These are phyloP conservation scores for Garrulus glandarius DNA, from an alignment of 2,797 vertebrate species.

Conservation along the genomic window DNA sequence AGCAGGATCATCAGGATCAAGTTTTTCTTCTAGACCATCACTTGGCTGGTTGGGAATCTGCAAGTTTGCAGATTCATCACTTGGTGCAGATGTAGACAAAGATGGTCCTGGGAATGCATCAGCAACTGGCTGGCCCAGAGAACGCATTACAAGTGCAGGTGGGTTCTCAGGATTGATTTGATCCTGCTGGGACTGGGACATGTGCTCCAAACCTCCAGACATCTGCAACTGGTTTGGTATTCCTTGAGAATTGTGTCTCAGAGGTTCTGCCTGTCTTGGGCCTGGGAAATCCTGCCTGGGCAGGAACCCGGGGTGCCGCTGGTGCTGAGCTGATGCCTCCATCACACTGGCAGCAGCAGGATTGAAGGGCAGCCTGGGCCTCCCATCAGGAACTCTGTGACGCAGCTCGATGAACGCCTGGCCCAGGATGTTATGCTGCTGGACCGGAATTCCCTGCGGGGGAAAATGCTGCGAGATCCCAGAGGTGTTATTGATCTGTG, in stretches of 20 bases:
- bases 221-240: conserved; percentile 76
- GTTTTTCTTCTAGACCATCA: conserved; percentile 87
- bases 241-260: conserved; percentile 71
- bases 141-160: conserved; percentile 80
- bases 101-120: conserved; percentile 79
- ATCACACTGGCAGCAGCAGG: conserved; percentile 71
- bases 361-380: conserved; percentile 83
- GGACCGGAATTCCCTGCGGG: conserved; percentile 84
- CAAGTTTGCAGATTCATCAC: conserved; percentile 70
- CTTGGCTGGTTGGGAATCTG: conserved; percentile 56
- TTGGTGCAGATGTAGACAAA: conserved; percentile 68
- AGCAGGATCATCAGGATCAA: conserved; percentile 91
- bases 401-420: conserved; percentile 95
- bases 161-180: conserved; percentile 74
- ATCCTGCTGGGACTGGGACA: conserved; percentile 79
- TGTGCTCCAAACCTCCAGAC: conserved; percentile 84
- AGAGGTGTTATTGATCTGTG: conserved; percentile 68
- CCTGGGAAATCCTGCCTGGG: conserved; percentile 82
- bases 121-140: conserved; percentile 82
- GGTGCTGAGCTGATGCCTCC: conserved; percentile 77
- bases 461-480: conserved; percentile 86
- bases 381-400: conserved; percentile 87
- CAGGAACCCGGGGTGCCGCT: conserved; percentile 78
- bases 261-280: conserved; percentile 80
- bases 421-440: conserved; percentile 95